Evolutionary conservation across 2,797 vertebrate genomes (phyloP).

Genomic region (Bufotes viridis): DNA sequence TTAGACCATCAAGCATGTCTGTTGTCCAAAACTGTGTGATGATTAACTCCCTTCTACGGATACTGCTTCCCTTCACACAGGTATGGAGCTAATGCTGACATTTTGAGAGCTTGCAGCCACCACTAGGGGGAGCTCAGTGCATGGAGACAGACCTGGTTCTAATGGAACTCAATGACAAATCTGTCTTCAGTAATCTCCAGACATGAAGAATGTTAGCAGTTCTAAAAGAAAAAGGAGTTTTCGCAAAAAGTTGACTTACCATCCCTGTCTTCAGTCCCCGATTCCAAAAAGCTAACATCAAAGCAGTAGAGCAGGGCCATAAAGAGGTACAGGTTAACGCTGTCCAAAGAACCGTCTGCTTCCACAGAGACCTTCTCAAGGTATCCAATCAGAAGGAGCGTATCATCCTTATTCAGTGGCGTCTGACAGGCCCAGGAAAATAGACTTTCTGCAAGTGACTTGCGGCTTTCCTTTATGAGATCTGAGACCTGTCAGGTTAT

Average conservation of each 20-base stretch:
- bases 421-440: constrained; percentile 98
- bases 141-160: background rate
- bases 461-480: constrained; percentile 91
- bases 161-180: too few relatives aligned
- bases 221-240: too few relatives aligned
- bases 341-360: constrained; percentile 90
- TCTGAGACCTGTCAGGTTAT: constrained; percentile 83
- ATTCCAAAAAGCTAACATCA: constrained; percentile 93
- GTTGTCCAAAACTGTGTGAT: too few relatives aligned
- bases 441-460: constrained; percentile 91
- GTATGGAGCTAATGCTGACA: background rate
- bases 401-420: constrained; percentile 91
- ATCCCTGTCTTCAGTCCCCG: constrained; percentile 91
- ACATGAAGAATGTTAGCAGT: too few relatives aligned
- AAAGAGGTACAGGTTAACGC: constrained; percentile 89
- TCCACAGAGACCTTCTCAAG: constrained; percentile 90
- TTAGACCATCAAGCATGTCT: background rate
- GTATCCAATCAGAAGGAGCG: constrained; percentile 88
- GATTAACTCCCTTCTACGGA: too few relatives aligned
- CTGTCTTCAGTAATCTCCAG: too few relatives aligned
- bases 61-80: too few relatives aligned
- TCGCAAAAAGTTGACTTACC: constrained; percentile 72
- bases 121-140: background rate
- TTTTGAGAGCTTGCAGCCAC: background rate
- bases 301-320: constrained; percentile 97